Percentiles rank a stretch among this genome's conserved stretches.
phyloP scores from a whole-genome alignment of 1,140 invertebrate species.

The Harpegnathos saltator region DNA sequence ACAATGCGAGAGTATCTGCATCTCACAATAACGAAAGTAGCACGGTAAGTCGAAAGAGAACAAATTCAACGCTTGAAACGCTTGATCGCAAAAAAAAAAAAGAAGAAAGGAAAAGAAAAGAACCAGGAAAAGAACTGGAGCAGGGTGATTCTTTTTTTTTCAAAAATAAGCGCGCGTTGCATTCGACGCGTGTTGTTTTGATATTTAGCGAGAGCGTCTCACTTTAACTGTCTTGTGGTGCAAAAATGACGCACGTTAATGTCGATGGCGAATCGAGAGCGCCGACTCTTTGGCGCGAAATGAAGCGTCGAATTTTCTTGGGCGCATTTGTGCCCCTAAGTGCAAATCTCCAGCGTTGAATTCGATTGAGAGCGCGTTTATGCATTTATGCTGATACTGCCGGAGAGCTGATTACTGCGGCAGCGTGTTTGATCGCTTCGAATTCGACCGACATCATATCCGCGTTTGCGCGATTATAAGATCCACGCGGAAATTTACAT shows the following conservation, averaged over 20 bases:
- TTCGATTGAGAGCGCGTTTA: constrained; percentile 20
- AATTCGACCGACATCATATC: constrained; percentile 15
- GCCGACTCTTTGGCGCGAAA: background rate
- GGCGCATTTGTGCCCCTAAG: background rate
- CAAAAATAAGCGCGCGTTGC: background rate
- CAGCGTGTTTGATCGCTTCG: constrained; percentile 29
- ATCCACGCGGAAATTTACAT: constrained; percentile 20
- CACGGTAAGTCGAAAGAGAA: too few relatives aligned
- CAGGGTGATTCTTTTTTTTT: too few relatives aligned
- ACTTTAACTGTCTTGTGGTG: background rate
- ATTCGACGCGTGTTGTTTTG: constrained; percentile 5
- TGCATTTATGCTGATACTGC: constrained; percentile 6
- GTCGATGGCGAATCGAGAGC: background rate
- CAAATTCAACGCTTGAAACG: too few relatives aligned
- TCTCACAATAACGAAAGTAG: background rate
- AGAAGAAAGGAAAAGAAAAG: too few relatives aligned
- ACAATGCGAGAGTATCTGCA: background rate
- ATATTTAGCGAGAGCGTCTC: background rate
- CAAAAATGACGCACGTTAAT: background rate
- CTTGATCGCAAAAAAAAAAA: too few relatives aligned
- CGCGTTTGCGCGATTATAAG: constrained; percentile 33
- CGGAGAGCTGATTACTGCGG: background rate
- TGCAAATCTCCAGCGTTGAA: constrained; percentile 18
- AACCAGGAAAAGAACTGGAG: too few relatives aligned
- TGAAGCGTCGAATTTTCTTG: constrained; percentile 7